Conservation (phyloP, 2,888 invertebrate species). For the Periphyllus acericola region DNA sequence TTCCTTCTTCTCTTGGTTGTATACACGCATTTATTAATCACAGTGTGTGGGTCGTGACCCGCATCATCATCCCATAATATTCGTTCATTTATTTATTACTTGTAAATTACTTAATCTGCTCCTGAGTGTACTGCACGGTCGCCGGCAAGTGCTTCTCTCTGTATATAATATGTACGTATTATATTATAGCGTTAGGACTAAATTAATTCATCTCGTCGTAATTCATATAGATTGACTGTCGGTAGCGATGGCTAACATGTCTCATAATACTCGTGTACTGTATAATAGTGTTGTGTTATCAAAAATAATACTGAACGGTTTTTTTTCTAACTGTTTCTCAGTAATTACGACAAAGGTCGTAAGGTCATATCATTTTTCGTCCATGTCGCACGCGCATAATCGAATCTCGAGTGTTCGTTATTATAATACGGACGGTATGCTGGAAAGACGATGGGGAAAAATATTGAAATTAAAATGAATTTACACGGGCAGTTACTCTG, state of each 20-base stretch:
- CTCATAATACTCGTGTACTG: background rate
- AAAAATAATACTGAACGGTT: background rate
- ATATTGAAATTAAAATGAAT: background rate
- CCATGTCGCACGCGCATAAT: background rate
- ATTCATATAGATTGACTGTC: constrained; percentile 36
- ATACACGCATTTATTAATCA: constrained; percentile 46
- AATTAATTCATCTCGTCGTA: constrained; percentile 30
- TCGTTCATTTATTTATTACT: constrained; percentile 52
- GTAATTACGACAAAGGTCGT: background rate
- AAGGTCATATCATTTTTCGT: background rate
- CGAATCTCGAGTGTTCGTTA: background rate
- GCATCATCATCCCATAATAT: constrained; percentile 38
- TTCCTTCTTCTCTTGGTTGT: constrained; percentile 1
- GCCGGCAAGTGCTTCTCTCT: constrained; percentile 2
- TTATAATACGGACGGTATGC: too few relatives aligned
- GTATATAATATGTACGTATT: background rate
- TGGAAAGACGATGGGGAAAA: background rate
- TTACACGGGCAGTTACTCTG: constrained; percentile 16
- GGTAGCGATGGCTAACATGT: background rate
- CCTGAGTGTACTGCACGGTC: background rate
- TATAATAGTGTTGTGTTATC: background rate
- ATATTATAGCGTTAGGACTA: too few relatives aligned
- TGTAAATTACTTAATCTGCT: constrained; percentile 58
- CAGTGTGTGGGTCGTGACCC: constrained; percentile 62
- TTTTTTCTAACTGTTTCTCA: too few relatives aligned